Conservation (phyloP, 2,113 vertebrate genomes). For the Varanus komodoensis region DNA sequence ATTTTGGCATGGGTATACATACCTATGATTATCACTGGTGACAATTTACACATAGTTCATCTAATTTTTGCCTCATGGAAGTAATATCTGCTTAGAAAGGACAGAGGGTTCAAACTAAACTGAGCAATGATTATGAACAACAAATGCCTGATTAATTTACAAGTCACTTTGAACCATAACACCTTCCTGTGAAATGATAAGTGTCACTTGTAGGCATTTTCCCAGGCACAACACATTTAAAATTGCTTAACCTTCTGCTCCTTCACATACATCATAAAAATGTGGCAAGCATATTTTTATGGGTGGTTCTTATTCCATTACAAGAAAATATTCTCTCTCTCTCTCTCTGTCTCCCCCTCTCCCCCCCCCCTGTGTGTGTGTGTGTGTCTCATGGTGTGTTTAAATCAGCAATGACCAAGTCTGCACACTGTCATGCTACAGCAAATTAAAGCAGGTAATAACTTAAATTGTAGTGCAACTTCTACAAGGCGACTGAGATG, state of each 20-base stretch:
- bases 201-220: neutral
- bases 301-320: neutral
- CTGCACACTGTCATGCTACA: slow-evolving; percentile 35
- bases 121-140: neutral
- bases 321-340: neutral
- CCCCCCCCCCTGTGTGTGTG: no score
- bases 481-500: neutral
- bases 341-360: no score
- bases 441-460: slow-evolving; percentile 19
- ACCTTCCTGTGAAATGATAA: no score
- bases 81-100: neutral
- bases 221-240: neutral
- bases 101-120: neutral
- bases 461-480: neutral
- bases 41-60: neutral
- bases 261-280: neutral
- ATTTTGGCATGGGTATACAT: no score
- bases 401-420: neutral
- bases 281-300: neutral
- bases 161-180: neutral
- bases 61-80: neutral
- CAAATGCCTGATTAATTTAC: neutral
- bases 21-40: neutral
- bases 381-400: neutral
- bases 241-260: neutral